Evolutionary conservation across 2,113 vertebrate genomes (phyloP).

Genomic region (Petrocephalus microphthalmus): DNA sequence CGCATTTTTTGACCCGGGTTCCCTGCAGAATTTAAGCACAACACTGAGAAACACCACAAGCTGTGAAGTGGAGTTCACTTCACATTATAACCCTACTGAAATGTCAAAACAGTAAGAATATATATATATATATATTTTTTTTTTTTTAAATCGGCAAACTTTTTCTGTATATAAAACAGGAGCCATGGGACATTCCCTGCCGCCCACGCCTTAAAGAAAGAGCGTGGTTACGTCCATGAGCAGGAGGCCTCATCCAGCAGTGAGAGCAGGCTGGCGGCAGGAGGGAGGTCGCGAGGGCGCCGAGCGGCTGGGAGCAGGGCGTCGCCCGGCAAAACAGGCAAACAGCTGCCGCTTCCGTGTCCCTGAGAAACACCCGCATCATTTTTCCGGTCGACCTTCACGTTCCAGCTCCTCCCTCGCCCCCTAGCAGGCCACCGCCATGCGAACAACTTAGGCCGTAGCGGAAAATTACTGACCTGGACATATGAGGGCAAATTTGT

Average conservation of each 20-base stretch:
- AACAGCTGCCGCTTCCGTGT: background rate
- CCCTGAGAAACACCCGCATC: background rate
- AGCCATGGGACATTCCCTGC: background rate
- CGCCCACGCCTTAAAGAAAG: background rate
- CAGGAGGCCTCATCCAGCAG: background rate
- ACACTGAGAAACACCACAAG: background rate
- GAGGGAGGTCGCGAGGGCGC: background rate
- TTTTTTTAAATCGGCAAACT: background rate
- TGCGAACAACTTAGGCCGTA: background rate
- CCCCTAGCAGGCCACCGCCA: background rate
- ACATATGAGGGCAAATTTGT: background rate
- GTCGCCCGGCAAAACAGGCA: background rate
- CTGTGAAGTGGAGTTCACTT: background rate
- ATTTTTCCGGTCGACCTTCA: background rate
- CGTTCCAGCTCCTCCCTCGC: background rate
- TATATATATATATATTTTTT: too few species aligned
- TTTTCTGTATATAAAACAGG: background rate
- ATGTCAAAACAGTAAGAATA: background rate
- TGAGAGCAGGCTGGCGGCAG: background rate
- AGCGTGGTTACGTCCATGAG: background rate
- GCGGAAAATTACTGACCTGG: background rate
- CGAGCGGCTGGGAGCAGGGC: background rate
- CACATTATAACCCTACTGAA: background rate
- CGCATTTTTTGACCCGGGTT: background rate
- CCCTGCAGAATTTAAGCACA: background rate